Evolutionary conservation across 1,140 invertebrate species (phyloP), one percentile per base, ranked within the genome.

Genomic region (Metopolophium dirhodum): DNA sequence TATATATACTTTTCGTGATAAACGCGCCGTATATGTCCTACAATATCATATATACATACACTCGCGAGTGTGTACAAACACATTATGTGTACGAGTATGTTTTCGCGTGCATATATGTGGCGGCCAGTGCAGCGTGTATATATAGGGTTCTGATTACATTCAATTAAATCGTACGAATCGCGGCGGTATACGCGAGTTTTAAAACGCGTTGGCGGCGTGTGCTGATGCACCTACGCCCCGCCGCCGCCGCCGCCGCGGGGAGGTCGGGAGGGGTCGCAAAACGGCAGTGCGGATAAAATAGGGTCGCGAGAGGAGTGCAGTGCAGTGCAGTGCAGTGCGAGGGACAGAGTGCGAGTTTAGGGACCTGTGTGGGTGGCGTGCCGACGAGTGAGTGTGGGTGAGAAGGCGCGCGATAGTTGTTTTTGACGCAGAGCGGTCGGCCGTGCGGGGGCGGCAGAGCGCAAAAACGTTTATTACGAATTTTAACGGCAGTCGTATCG

Each of bases 391-490:
- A 77, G 61, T 77, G 61, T 77, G 61, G 14, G 30, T 68, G 61
- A 68, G 26, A 61, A 1, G 26, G 1, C 57, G 30, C 4, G 11
- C 20, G 11, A 68, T 68, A n/a, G 61, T 68, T 68, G 61, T 68
- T 68, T 68, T 68, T 68, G 23, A 11, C 83, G 22, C 37, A 37
- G 35, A 77, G 20, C 61, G 4, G n/a, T n/a, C 7, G 30, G 3
- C n/a, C n/a, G 30, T 30, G 30, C 4, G 37, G 20, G 22, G 49
- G 30, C 30, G 49, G 18, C 22, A 7, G 35, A 30, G 2, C 35
- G 37, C 35, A 30, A 90, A 61, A 57, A 45, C 49, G 88, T 90
- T 90, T 90, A 90, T 61, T 41, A 41, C 88, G 88, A 90, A 90
- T 90, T 90, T 90, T 90, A 90, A 41, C 54, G 51, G 51, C 2